Conservation (phyloP, 2,797 vertebrate genomes). For the Takifugu rubripes region DNA sequence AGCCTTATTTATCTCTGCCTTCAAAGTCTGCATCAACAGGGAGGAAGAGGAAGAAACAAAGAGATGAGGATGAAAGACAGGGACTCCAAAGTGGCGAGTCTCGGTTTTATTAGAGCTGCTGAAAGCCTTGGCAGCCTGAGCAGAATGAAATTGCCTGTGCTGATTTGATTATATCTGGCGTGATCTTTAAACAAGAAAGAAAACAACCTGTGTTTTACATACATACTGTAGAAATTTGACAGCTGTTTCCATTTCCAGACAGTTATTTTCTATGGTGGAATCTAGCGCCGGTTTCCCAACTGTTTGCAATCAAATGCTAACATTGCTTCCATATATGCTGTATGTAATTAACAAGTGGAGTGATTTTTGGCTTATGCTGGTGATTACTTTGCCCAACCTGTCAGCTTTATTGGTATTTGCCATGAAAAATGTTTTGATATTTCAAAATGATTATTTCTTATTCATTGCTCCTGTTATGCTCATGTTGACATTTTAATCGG, state of each 20-base stretch:
- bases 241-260: background rate
- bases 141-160: conserved; percentile 52
- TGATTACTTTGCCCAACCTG: conserved; percentile 11
- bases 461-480: conserved; percentile 13
- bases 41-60: conserved; percentile 52
- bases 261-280: too few species aligned
- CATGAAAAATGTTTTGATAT: conserved; percentile 12
- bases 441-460: conserved; percentile 10
- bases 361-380: background rate
- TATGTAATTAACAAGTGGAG: too few species aligned
- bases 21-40: conserved; percentile 51
- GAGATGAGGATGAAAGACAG: conserved; percentile 49
- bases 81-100: conserved; percentile 49
- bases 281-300: background rate
- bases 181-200: conserved; percentile 39
- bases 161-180: conserved; percentile 53
- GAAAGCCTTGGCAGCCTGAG: conserved; percentile 51
- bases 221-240: background rate
- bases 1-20: conserved; percentile 42
- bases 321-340: background rate
- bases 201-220: conserved; percentile 33
- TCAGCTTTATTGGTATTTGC: background rate
- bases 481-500: conserved; percentile 44
- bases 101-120: conserved; percentile 48
- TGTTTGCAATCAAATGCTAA: background rate